phyloP scores from a whole-genome alignment of 2,888 invertebrate genomes.

The Mimachlamys varia region DNA sequence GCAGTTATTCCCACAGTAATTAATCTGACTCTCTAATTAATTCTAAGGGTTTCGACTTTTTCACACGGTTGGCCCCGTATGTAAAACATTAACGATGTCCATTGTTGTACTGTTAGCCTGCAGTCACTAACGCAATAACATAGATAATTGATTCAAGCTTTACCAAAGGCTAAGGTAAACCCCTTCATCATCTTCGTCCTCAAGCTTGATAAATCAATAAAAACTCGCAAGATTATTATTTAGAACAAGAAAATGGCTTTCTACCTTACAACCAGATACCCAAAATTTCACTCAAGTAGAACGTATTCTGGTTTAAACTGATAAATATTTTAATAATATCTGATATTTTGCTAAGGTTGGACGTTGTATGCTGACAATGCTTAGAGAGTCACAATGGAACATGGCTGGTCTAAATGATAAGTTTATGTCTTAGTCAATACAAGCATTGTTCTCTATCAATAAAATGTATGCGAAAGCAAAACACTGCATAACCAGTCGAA shows the following conservation, averaged over 20 bases:
- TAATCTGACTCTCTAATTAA: background rate
- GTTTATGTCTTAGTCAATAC: background rate
- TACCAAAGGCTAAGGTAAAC: background rate
- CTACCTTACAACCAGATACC: too few species aligned
- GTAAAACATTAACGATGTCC: background rate
- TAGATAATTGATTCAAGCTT: background rate
- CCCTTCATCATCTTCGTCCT: background rate
- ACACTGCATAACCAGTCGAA: background rate
- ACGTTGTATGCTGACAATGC: background rate
- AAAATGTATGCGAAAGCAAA: slow-evolving; percentile 8
- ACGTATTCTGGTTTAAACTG: too few species aligned
- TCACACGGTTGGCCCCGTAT: background rate
- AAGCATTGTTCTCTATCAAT: slow-evolving; percentile 9
- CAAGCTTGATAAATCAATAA: background rate
- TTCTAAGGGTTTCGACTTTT: background rate
- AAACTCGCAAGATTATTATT: background rate
- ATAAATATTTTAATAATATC: too few species aligned
- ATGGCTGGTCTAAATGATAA: background rate
- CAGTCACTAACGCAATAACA: background rate
- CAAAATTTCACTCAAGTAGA: too few species aligned
- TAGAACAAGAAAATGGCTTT: too few species aligned
- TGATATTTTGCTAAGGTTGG: background rate
- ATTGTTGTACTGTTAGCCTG: background rate
- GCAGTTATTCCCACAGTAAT: background rate
- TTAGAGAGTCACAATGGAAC: background rate